These are phyloP conservation scores for Morpho helenor DNA, from an alignment of 2,888 invertebrate species.

Conservation along the genomic window DNA sequence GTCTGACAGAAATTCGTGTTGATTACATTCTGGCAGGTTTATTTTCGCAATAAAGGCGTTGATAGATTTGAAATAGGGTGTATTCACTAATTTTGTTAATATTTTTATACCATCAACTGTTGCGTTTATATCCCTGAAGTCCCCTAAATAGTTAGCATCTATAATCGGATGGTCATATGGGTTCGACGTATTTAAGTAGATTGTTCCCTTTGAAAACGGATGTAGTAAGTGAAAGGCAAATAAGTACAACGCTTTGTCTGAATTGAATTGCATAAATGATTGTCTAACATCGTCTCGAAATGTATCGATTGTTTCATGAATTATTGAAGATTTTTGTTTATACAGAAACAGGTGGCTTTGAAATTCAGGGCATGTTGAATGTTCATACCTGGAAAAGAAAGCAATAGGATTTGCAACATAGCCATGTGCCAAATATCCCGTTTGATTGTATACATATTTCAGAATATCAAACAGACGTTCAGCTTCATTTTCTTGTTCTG, in stretches of 20 bases:
- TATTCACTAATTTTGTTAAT: conserved; percentile 41
- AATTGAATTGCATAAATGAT: conserved; percentile 34
- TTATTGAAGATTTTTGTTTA: conserved; percentile 8
- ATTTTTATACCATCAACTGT: conserved; percentile 43
- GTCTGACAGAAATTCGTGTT: conserved; percentile 36
- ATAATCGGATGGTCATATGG: conserved; percentile 80
- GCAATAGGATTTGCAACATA: conserved; percentile 74
- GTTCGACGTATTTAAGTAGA: conserved; percentile 76
- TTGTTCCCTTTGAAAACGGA: conserved; percentile 73
- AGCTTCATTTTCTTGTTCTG: conserved; percentile 35
- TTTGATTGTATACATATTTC: conserved; percentile 69
- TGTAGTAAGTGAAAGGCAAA: conserved; percentile 56
- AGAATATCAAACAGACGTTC: conserved; percentile 47
- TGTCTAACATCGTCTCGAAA: conserved; percentile 1
- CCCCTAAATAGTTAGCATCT: conserved; percentile 80
- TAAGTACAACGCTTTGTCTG: conserved; percentile 43
- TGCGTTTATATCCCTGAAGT: conserved; percentile 70
- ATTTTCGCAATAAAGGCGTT: conserved; percentile 41
- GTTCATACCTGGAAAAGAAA: conserved; percentile 40
- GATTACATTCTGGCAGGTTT: conserved; percentile 41
- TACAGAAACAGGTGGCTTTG: conserved; percentile 38
- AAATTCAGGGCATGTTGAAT: conserved; percentile 46
- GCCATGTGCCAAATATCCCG: conserved; percentile 66
- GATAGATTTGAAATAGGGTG: conserved; percentile 42
- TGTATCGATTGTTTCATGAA: neutral